These are phyloP conservation scores for Dynastes maya DNA, from an alignment of 2,888 invertebrate species.

Conservation along the genomic window DNA sequence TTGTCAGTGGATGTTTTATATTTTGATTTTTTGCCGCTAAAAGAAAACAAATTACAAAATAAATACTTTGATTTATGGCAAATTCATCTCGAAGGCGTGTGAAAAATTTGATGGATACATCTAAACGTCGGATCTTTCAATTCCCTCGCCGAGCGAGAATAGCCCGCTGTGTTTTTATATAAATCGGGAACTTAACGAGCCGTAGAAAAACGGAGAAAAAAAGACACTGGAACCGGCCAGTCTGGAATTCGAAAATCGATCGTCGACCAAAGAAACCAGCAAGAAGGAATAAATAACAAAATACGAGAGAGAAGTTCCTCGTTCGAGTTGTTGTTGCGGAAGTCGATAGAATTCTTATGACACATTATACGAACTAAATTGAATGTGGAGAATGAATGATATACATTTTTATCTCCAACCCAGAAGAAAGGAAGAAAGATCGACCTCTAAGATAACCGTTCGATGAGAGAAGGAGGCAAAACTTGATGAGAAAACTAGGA, in stretches of 20 bases:
- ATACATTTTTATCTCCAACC: neutral
- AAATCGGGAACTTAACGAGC: neutral
- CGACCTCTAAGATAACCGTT: too few relatives aligned
- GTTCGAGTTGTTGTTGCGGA: conserved; percentile 3
- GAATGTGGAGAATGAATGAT: conserved; percentile 26
- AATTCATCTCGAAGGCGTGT: too few relatives aligned
- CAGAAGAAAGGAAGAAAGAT: neutral
- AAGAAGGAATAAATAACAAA: conserved; percentile 9
- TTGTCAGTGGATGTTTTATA: too few relatives aligned
- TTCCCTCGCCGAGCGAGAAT: too few relatives aligned
- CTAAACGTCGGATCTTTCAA: too few relatives aligned
- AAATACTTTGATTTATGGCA: too few relatives aligned
- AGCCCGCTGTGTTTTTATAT: neutral
- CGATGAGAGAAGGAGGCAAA: too few relatives aligned
- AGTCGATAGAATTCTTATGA: conserved; percentile 28
- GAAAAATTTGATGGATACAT: too few relatives aligned
- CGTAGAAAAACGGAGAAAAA: neutral
- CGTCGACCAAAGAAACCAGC: neutral
- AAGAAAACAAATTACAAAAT: too few relatives aligned
- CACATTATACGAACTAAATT: conserved; percentile 31
- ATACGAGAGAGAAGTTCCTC: neutral
- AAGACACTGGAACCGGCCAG: neutral
- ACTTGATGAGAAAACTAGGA: neutral
- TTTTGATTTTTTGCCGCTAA: too few relatives aligned
- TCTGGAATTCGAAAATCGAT: conserved; percentile 16